Evolutionary conservation across 2,113 vertebrate species (phyloP).

Genomic region (Naja naja): DNA sequence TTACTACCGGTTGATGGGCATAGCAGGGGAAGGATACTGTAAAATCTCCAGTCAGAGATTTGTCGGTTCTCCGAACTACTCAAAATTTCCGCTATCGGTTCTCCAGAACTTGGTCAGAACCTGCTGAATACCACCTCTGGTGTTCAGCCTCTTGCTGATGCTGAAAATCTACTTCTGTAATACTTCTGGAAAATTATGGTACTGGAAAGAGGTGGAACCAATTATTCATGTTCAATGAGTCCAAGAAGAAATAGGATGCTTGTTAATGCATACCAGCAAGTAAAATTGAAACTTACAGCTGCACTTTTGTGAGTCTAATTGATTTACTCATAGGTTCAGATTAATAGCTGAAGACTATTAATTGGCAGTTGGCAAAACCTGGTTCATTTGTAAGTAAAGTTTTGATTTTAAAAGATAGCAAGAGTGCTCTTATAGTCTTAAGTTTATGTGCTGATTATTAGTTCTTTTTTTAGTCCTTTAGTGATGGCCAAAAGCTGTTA

Average conservation of each 20-base stretch:
- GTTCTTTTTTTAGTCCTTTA: conserved; percentile 30
- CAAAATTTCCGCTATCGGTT: too few relatives aligned
- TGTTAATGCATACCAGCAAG: not conserved
- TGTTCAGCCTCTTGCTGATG: not conserved
- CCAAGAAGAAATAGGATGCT: not conserved
- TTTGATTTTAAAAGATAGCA: conserved; percentile 38
- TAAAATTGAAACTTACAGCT: not conserved
- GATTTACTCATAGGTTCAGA: not conserved
- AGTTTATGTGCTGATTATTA: not conserved
- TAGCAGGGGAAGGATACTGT: too few relatives aligned
- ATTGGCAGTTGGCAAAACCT: conserved; percentile 37
- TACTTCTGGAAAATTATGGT: not conserved
- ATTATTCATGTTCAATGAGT: not conserved
- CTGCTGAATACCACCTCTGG: too few relatives aligned
- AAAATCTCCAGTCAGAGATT: too few relatives aligned
- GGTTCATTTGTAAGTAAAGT: conserved; percentile 22
- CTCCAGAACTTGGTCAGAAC: too few relatives aligned
- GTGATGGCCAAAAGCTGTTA: conserved; percentile 25
- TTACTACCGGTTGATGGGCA: too few relatives aligned
- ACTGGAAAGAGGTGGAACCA: not conserved
- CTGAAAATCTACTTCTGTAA: not conserved
- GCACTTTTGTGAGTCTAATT: not conserved
- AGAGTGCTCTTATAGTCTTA: conserved; percentile 28
- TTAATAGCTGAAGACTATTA: not conserved
- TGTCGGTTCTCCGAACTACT: too few relatives aligned